Evolutionary conservation across 2,797 vertebrate genomes (phyloP).

Genomic region (Setipinna tenuifilis): DNA sequence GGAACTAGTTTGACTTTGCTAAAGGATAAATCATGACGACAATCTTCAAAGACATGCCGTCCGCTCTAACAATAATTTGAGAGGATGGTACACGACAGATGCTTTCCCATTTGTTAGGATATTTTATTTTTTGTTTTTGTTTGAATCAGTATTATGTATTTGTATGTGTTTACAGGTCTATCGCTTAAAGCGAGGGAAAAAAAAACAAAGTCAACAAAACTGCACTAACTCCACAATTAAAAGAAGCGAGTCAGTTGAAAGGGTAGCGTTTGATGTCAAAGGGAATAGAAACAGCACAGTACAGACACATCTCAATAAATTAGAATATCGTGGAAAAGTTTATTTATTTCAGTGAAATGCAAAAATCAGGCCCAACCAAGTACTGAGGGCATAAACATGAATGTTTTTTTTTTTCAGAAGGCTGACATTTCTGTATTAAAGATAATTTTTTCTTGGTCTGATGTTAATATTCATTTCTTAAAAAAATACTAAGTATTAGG

Average conservation of each 20-base stretch:
- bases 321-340: no score
- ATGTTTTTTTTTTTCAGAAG: no score
- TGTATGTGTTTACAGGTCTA: not conserved
- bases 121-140: not conserved
- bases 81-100: not conserved
- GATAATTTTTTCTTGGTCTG: no score
- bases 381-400: no score
- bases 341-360: no score
- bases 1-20: not conserved
- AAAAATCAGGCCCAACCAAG: no score
- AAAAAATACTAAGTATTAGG: no score
- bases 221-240: not conserved
- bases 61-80: not conserved
- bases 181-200: not conserved
- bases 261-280: not conserved
- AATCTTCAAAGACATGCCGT: not conserved
- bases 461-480: no score
- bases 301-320: no score
- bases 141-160: constrained; percentile 12
- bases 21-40: not conserved
- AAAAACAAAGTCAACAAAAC: not conserved
- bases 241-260: not conserved
- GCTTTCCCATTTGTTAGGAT: not conserved
- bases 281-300: not conserved
- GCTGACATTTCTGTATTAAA: no score